phyloP scores from a whole-genome alignment of 2,797 vertebrate genomes.

The Chaunax sp. region DNA sequence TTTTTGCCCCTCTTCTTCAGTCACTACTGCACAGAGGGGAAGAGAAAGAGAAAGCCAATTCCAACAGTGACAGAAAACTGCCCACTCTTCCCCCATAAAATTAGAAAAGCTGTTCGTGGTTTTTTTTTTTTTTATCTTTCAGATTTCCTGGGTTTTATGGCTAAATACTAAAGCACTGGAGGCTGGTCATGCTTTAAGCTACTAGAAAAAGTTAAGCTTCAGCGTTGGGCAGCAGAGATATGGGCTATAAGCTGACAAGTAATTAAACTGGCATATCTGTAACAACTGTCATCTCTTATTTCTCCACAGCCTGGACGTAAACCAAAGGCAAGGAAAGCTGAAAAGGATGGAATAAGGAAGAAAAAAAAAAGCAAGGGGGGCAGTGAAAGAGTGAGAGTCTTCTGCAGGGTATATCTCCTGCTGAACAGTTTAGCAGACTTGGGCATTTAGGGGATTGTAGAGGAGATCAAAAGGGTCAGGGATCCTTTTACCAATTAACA shows the following conservation, averaged over 20 bases:
- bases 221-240: constrained; percentile 94
- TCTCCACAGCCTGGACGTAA: constrained; percentile 94
- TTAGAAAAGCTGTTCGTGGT: constrained; percentile 85
- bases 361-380: constrained; percentile 64
- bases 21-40: constrained; percentile 77
- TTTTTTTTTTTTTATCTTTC: constrained; percentile 86
- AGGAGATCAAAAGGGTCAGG: constrained; percentile 91
- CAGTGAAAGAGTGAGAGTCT: constrained; percentile 75
- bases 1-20: constrained; percentile 79
- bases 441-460: constrained; percentile 92
- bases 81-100: constrained; percentile 86
- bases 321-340: constrained; percentile 89
- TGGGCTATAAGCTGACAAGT: constrained; percentile 98
- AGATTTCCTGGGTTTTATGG: constrained; percentile 91
- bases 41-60: constrained; percentile 84
- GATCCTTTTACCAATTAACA: constrained; percentile 93
- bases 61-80: constrained; percentile 87
- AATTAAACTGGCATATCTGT: constrained; percentile 98
- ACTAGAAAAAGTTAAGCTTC: constrained; percentile 97
- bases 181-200: constrained; percentile 97
- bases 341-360: constrained; percentile 80
- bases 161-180: constrained; percentile 92
- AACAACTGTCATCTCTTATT: constrained; percentile 99
- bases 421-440: constrained; percentile 91
- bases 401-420: constrained; percentile 89